These are phyloP conservation scores for Potorous gilbertii DNA, from an alignment of 2,797 vertebrate species.

Conservation along the genomic window DNA sequence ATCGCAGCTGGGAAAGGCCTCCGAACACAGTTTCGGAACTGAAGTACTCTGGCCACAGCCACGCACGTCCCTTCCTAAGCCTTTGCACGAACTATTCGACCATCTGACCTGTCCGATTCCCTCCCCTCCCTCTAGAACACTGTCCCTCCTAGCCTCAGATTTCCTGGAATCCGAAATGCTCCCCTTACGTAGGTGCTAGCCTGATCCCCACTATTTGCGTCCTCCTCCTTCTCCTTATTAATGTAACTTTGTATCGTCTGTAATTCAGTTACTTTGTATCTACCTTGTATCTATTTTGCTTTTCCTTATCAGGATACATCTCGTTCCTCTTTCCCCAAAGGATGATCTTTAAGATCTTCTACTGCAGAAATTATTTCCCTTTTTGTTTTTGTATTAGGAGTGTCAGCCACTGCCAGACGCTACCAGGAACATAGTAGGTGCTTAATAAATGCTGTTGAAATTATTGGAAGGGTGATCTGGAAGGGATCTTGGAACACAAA, in stretches of 20 bases:
- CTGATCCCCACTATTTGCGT: not conserved
- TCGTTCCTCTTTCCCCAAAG: not conserved
- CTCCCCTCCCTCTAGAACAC: not conserved
- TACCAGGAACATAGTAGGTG: not conserved
- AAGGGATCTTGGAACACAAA: not conserved
- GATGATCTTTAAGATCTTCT: not conserved
- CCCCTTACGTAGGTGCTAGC: rapidly evolving
- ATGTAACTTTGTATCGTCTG: not conserved
- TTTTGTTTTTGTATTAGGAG: not conserved
- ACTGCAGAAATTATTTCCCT: not conserved
- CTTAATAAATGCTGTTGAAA: not conserved
- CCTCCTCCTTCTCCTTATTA: not conserved
- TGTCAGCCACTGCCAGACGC: not conserved
- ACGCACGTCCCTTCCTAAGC: not conserved
- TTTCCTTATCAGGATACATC: not conserved
- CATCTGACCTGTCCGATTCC: not conserved
- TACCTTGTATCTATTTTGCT: not conserved
- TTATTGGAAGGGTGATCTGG: not conserved
- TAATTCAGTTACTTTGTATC: not conserved
- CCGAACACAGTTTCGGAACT: not conserved
- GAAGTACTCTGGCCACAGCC: not conserved
- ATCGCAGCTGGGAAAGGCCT: not conserved
- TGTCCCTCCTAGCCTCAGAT: not conserved
- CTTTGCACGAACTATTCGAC: not conserved
- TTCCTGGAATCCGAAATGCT: not conserved